phyloP scores from a whole-genome alignment of 2,888 invertebrate species.

The Sminthurides aquaticus region DNA sequence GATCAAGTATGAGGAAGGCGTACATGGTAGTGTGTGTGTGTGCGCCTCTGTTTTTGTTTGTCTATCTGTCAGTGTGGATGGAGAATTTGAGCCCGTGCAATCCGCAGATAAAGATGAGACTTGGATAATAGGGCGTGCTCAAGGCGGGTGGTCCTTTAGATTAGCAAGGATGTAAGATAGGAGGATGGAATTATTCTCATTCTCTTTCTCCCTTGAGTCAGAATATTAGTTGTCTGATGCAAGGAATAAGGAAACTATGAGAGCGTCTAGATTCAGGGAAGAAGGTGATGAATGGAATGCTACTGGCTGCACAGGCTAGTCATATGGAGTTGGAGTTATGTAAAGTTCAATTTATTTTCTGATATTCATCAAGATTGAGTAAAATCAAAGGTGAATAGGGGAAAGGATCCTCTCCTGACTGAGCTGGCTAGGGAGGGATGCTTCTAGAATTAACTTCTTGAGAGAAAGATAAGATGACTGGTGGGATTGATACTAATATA shows the following conservation, averaged over 20 bases:
- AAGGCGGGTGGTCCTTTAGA: constrained; percentile 23
- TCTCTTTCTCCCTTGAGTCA: background rate
- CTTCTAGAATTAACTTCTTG: no score
- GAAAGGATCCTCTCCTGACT: no score
- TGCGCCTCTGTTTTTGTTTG: background rate
- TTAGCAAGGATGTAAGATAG: constrained; percentile 6
- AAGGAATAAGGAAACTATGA: no score
- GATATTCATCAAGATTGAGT: background rate
- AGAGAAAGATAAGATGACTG: no score
- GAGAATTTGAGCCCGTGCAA: constrained; percentile 18
- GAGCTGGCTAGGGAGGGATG: no score
- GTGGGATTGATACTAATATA: no score
- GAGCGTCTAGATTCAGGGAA: no score
- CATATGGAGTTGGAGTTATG: background rate
- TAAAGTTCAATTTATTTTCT: background rate
- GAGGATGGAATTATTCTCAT: background rate
- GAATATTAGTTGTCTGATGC: no score
- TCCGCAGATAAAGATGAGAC: constrained; percentile 23
- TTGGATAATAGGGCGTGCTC: constrained; percentile 18
- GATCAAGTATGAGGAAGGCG: background rate
- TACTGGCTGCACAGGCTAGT: no score
- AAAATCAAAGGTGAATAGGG: background rate
- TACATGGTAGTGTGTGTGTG: no score
- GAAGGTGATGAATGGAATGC: no score
- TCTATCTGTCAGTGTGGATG: background rate